A percentile compares a stretch with the other conserved stretches of the same genome.
phyloP scores from a whole-genome alignment of 2,888 invertebrate genomes.

The Phortica magna region DNA sequence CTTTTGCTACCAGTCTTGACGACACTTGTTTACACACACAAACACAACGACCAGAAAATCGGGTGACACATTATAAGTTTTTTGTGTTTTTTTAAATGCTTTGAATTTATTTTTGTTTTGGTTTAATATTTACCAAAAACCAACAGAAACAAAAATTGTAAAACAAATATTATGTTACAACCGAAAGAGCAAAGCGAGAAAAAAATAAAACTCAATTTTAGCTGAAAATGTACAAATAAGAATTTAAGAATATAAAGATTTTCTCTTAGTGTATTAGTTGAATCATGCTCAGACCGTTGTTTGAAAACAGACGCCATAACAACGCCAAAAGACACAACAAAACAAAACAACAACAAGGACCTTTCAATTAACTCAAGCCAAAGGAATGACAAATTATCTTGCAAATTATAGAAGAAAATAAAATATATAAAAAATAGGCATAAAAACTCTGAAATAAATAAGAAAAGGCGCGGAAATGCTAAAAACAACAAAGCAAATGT shows the following conservation, averaged over 20 bases:
- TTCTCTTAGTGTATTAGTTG: constrained; percentile 22
- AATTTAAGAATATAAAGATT: neutral
- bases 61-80: neutral
- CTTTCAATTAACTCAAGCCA: constrained; percentile 15
- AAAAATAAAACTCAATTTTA: neutral
- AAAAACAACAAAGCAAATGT: constrained; percentile 53
- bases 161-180: neutral
- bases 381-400: constrained; percentile 59
- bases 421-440: constrained; percentile 1
- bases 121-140: neutral
- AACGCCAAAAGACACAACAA: constrained; percentile 41
- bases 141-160: neutral
- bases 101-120: constrained; percentile 2
- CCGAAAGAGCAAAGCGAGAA: neutral
- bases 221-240: constrained; percentile 10
- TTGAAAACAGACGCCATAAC: constrained; percentile 45
- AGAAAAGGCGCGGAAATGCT: constrained; percentile 10
- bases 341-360: neutral
- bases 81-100: neutral
- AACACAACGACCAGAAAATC: neutral
- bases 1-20: constrained; percentile 23
- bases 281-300: constrained; percentile 32
- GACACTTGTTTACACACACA: neutral
- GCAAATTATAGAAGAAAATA: constrained; percentile 60
- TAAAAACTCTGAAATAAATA: constrained; percentile 5